Evolutionary conservation across 2,888 invertebrate genomes (phyloP), one percentile per base, ranked within the genome.

Genomic region (Zygaena filipendulae): DNA sequence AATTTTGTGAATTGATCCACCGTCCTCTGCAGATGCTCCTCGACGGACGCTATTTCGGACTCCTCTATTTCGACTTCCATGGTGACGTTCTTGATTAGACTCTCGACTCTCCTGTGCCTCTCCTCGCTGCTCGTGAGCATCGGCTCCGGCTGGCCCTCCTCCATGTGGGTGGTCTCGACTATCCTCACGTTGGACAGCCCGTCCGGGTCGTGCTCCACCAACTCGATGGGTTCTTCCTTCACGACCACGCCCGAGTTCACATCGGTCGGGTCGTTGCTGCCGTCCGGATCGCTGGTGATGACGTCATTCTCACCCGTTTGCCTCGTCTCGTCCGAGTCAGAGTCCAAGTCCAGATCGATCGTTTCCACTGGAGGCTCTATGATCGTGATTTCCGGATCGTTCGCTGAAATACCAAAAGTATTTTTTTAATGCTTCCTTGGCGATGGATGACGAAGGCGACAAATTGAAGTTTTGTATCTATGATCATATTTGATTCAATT

Each of bases 321-420:
- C 11, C 30, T 7, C 11, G 38, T 33, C 3, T 32, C 23, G 7
- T 49, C 55, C 2, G 37, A 30, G 13, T 63, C 70, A 2, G 58
- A 58, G 13, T 61, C 59, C 0, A 42, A 38, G 8, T 47, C 53
- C 9, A 67, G 40, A 21, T 63, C 57, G 21, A 75, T 68, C 0
- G 63, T 68, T 42, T 72, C 74, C 10, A 75, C 52, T 2, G 38
- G 42, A 4, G 59, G 60, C 39, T 75, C 75, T 2, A 75, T 34
- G 2, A 67, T 25, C 8, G 57, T 43, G 0, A 70, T 23, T 22
- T 71, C 71, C 2, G 59, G 57, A 12, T 44, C 56, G 14, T 40
- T 44, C 22, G 50, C 68, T 62, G 47, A 22, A 54, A 58, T 10
- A 14, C 11, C 20, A 23, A 27, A 4, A 24, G n/a, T n/a, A n/a